Base-by-base conservation (phyloP, 2,113 vertebrate genomes). In the Bagarius yarrelli region DNA sequence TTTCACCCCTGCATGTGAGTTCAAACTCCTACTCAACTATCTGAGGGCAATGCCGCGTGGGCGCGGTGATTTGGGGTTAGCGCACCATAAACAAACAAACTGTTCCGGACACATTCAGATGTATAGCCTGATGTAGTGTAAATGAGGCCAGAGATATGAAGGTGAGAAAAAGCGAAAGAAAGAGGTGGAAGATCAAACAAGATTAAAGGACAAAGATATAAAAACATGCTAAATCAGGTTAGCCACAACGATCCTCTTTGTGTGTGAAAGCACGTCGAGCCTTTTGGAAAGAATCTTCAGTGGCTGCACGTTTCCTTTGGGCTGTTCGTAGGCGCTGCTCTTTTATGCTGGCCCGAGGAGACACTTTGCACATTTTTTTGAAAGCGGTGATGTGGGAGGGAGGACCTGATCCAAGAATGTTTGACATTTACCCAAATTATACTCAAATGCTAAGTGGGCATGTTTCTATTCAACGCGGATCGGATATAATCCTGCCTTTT, bases 131-230 rank as follows among this genome's bases (percentile, higher is more conserved):
- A n/a, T 67, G 19, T 77, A 32, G 27, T 11, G 40, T 52, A 77
- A 76, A 59, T 52, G 67, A 50, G 76, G 81, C 19, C 64, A 63
- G 16, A 23, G 55, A 61, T 78, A 60, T 25, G 15, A 19, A 30
- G 32, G 23, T 77, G 36, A 77, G 63, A 76, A 55, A 59, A 34
- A 77, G 34, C 6, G 70, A 60, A 63, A 70, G 64, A 52, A 8
- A 71, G 66, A 61, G 66, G 40, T 60, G 67, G 56, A 52, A 61
- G 67, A 80, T 80, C 55, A 80, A 80, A 56, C 21, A 1, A 79
- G 30, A 30, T 66, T 23, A 67, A 67, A 60, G 67, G 60, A 34
- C 27, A 32, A 52, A 47, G 61, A 78, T 11, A 47, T 27, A 52
- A 63, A 71, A 76, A 55, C 14, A 2, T 14, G 18, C 34, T 78